A percentile compares a stretch with the other conserved stretches of the same genome.
Conservation (phyloP, 2,888 invertebrate genomes). For the Eilema depressum region DNA sequence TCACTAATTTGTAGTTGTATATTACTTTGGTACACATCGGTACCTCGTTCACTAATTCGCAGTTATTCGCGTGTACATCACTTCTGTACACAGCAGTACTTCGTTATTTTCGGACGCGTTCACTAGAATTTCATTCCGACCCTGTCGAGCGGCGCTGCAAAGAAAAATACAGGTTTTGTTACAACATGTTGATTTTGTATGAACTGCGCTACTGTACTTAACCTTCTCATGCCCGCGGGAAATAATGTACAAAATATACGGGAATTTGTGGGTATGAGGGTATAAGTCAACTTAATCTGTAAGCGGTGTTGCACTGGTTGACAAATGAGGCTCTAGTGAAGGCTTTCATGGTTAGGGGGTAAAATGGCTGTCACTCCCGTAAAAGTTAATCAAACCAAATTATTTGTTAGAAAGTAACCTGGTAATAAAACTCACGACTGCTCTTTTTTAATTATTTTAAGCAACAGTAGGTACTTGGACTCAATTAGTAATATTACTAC, state of each 20-base stretch:
- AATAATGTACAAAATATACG: not conserved
- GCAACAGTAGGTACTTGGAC: too few species aligned
- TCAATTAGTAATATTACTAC: too few species aligned
- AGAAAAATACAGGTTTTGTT: slow-evolving; percentile 11
- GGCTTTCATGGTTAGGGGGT: too few species aligned
- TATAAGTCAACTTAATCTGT: not conserved
- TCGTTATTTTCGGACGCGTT: slow-evolving; percentile 50
- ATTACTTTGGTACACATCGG: slow-evolving; percentile 3
- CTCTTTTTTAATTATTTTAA: too few species aligned
- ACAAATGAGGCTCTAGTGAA: too few species aligned
- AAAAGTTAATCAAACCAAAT: too few species aligned
- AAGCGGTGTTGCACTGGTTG: too few species aligned
- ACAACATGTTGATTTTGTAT: slow-evolving; percentile 18
- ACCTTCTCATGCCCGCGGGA: not conserved
- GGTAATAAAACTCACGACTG: too few species aligned
- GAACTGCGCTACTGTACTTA: not conserved
- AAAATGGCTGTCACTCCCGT: too few species aligned
- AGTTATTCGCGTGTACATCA: slow-evolving; percentile 27
- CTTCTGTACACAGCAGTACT: slow-evolving; percentile 21
- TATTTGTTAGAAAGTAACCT: too few species aligned
- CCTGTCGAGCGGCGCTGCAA: slow-evolving; percentile 31
- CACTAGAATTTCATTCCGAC: slow-evolving; percentile 56
- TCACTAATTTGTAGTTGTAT: slow-evolving; percentile 17
- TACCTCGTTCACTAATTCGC: slow-evolving; percentile 37
- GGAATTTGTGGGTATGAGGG: not conserved